phyloP scores from a whole-genome alignment of 2,113 vertebrate species.

The Menidia beryllina region DNA sequence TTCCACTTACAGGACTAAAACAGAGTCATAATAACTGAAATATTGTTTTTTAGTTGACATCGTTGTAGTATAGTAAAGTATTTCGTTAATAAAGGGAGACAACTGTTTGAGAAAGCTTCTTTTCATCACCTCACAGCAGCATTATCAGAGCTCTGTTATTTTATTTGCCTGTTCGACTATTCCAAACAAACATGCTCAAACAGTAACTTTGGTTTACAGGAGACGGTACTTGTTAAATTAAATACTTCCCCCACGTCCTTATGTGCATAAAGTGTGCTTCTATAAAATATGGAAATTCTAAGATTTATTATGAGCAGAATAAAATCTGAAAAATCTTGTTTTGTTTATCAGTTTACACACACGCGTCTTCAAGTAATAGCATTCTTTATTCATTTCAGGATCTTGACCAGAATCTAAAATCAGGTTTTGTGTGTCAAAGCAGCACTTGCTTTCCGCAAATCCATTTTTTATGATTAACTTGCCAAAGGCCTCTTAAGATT shows the following conservation, averaged over 20 bases:
- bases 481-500: slow-evolving; percentile 29
- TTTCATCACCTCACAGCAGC: too few relatives aligned
- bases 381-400: slow-evolving; percentile 26
- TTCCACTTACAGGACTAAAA: too few relatives aligned
- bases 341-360: slow-evolving; percentile 9
- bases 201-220: too few relatives aligned
- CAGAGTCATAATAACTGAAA: too few relatives aligned
- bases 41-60: too few relatives aligned
- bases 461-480: slow-evolving; percentile 34
- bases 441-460: slow-evolving; percentile 8
- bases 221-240: not conserved
- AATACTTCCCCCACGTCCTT: not conserved
- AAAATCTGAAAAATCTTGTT: slow-evolving; percentile 4
- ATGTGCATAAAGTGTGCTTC: not conserved
- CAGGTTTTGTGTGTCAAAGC: slow-evolving; percentile 17
- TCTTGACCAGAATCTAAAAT: slow-evolving; percentile 44
- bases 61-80: too few relatives aligned
- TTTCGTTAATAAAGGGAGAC: too few relatives aligned
- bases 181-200: too few relatives aligned
- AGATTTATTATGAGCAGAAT: slow-evolving; percentile 2
- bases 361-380: slow-evolving; percentile 15
- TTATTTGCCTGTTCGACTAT: too few relatives aligned
- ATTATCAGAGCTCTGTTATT: too few relatives aligned
- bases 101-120: too few relatives aligned
- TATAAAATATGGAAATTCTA: not conserved